phyloP scores from a whole-genome alignment of 2,797 vertebrate species.

The Chromobotia macracanthus region DNA sequence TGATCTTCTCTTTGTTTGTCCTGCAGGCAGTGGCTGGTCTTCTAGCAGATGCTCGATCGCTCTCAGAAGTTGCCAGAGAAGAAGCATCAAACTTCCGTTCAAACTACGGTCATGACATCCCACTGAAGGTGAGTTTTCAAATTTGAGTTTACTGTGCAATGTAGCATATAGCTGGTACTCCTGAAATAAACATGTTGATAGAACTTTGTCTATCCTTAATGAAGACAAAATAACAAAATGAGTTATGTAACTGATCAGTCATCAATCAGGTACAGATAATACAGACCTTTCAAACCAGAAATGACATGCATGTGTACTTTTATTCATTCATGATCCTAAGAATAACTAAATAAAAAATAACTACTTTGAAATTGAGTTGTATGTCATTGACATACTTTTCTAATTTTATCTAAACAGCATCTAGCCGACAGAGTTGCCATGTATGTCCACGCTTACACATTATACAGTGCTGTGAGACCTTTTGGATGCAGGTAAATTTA shows the following conservation, averaged over 20 bases:
- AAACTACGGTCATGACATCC: slow-evolving; percentile 96
- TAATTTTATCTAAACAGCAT: slow-evolving; percentile 77
- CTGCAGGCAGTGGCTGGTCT: slow-evolving; percentile 92
- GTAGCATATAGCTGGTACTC: neutral
- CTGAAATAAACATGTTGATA: neutral
- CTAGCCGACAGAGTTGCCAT: slow-evolving; percentile 96
- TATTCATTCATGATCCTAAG: too few species aligned
- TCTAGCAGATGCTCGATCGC: slow-evolving; percentile 91
- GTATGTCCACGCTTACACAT: slow-evolving; percentile 96
- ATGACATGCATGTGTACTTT: too few species aligned
- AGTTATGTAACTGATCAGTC: neutral
- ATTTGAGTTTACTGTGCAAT: neutral
- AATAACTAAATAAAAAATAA: too few species aligned
- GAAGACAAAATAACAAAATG: too few species aligned
- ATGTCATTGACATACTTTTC: slow-evolving; percentile 18
- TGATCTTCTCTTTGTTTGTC: neutral
- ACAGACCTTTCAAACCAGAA: too few species aligned
- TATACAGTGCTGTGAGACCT: slow-evolving; percentile 96
- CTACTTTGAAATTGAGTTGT: neutral
- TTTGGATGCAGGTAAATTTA: slow-evolving; percentile 91
- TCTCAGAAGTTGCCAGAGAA: slow-evolving; percentile 93
- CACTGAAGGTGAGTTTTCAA: slow-evolving; percentile 91
- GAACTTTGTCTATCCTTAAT: too few species aligned
- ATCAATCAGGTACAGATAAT: too few species aligned
- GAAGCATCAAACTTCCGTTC: slow-evolving; percentile 96